Evolutionary conservation across 2,888 invertebrate genomes (phyloP).

Genomic region (Drosophila borborema): DNA sequence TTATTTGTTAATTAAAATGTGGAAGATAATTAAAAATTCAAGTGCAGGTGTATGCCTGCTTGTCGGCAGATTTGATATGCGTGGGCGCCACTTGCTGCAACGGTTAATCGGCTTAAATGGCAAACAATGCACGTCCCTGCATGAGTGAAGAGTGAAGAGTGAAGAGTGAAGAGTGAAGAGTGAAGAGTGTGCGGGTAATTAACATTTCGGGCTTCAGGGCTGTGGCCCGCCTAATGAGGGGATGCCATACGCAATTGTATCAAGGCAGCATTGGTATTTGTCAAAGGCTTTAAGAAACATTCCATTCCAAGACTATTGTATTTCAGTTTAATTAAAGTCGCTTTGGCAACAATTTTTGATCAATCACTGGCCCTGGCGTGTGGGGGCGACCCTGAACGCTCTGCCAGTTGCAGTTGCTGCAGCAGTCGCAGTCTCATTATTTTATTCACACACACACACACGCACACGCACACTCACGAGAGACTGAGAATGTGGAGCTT

Average conservation of each 20-base stretch:
- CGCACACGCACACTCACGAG: background rate
- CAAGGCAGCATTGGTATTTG: background rate
- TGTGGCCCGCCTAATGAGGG: constrained; percentile 8
- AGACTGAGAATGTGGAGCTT: no score
- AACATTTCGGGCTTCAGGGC: no score
- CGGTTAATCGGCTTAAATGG: constrained; percentile 58
- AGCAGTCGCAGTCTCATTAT: background rate
- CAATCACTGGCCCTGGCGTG: constrained; percentile 6
- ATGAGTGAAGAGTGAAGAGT: background rate
- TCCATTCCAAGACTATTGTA: background rate
- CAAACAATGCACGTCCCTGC: constrained; percentile 48
- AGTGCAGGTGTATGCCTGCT: constrained; percentile 23
- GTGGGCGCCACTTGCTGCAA: constrained; percentile 3
- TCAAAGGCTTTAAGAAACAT: background rate
- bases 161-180: background rate
- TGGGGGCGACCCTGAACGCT: background rate
- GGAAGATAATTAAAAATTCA: constrained; percentile 70
- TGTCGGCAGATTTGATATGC: constrained; percentile 11
- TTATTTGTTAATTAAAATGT: constrained; percentile 62
- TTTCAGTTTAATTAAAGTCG: constrained; percentile 27
- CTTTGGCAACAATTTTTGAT: constrained; percentile 6
- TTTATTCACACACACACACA: background rate
- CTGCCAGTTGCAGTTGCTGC: background rate
- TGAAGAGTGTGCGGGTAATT: no score
- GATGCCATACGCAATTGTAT: no score